These are phyloP conservation scores for Xanthia togata DNA, from an alignment of 2,888 invertebrate species.

Conservation along the genomic window DNA sequence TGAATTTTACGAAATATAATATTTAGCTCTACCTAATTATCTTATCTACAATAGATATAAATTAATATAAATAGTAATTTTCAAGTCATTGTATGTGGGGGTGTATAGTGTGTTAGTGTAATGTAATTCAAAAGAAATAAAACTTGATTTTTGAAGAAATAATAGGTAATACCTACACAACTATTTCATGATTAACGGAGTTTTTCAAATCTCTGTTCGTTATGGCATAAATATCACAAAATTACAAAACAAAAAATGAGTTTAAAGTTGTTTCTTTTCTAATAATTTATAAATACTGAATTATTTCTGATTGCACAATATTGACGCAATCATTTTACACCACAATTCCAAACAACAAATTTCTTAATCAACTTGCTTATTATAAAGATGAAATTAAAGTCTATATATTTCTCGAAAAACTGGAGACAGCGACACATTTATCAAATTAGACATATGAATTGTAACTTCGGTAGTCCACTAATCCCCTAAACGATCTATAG, in stretches of 20 bases:
- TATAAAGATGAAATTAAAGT: slow-evolving; percentile 46
- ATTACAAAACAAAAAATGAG: neutral
- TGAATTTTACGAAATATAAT: neutral
- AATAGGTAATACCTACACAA: neutral
- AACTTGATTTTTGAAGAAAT: neutral
- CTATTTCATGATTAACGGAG: neutral
- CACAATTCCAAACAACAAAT: slow-evolving; percentile 50
- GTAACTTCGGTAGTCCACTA: slow-evolving; percentile 58
- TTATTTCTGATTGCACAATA: slow-evolving; percentile 44
- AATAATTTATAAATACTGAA: slow-evolving; percentile 8
- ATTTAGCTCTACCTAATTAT: neutral
- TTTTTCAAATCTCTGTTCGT: neutral
- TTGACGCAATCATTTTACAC: slow-evolving; percentile 45
- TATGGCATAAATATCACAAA: slow-evolving; percentile 12
- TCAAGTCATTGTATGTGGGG: neutral
- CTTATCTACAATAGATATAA: neutral
- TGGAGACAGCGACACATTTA: slow-evolving; percentile 41
- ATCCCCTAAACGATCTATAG: slow-evolving; percentile 60
- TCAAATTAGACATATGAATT: slow-evolving; percentile 50
- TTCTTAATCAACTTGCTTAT: slow-evolving; percentile 54
- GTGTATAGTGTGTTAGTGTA: neutral
- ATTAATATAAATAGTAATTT: neutral
- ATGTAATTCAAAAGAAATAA: neutral
- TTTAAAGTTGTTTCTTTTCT: neutral
- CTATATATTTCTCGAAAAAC: slow-evolving; percentile 35